phyloP scores from a whole-genome alignment of 2,888 invertebrate species.

The Amiota minor region DNA sequence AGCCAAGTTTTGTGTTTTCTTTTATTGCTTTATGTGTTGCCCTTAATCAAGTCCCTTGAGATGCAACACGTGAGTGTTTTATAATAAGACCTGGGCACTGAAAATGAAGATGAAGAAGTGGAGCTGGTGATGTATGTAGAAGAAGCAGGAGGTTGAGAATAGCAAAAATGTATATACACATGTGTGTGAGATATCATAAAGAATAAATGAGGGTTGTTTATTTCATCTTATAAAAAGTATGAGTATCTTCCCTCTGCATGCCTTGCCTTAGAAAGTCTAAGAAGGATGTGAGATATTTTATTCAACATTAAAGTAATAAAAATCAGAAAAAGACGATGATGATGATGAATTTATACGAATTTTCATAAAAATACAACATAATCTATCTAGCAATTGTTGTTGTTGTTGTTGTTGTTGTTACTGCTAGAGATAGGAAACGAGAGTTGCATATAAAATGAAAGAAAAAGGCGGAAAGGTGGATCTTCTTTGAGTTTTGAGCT shows the following conservation, averaged over 20 bases:
- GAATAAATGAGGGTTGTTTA: constrained; percentile 9
- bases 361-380: constrained; percentile 7
- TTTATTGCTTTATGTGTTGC: constrained; percentile 63
- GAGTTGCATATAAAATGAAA: constrained; percentile 7
- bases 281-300: too few species aligned
- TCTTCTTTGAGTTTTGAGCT: constrained; percentile 49
- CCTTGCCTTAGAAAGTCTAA: too few species aligned
- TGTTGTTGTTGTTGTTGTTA: background rate
- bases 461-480: constrained; percentile 46
- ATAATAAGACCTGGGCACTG: background rate
- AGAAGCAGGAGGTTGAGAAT: too few species aligned
- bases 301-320: too few species aligned
- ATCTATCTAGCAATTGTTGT: background rate
- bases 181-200: too few species aligned
- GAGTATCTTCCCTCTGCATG: too few species aligned
- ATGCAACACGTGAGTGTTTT: constrained; percentile 68
- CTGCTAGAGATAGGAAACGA: background rate
- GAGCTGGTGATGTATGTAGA: too few species aligned
- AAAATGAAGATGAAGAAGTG: background rate
- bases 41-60: constrained; percentile 70
- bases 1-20: constrained; percentile 52
- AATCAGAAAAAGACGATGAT: too few species aligned
- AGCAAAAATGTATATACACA: too few species aligned
- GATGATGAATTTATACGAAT: background rate
- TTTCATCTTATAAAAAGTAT: too few species aligned